These are phyloP conservation scores for Onychostruthus taczanowskii DNA, from an alignment of 2,113 vertebrate species.

Conservation along the genomic window DNA sequence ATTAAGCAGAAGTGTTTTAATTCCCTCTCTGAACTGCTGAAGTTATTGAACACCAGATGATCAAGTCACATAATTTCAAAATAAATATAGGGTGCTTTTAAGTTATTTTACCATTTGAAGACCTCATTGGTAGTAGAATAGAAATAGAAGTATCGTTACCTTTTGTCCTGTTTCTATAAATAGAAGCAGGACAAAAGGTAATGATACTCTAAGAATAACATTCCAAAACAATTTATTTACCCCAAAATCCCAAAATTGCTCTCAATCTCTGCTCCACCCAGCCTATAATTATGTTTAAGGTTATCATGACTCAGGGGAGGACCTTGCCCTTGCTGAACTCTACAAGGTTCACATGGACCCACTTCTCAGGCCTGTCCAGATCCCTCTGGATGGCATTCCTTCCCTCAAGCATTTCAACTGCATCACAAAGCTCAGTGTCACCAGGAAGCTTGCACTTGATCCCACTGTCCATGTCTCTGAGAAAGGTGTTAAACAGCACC, in stretches of 20 bases:
- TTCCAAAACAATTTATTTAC: background rate
- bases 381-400: background rate
- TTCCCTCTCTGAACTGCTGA: background rate
- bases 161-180: background rate
- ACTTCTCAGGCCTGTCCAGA: background rate
- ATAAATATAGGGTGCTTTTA: background rate
- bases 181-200: background rate
- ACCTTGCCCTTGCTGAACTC: background rate
- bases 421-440: background rate
- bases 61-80: background rate
- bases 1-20: background rate
- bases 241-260: background rate
- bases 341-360: background rate
- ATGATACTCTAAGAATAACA: background rate
- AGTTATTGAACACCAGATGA: background rate
- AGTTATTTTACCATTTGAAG: background rate
- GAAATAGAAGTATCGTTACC: no score
- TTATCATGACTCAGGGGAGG: background rate
- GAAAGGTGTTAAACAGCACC: background rate
- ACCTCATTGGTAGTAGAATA: background rate
- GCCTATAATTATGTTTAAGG: background rate
- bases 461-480: background rate
- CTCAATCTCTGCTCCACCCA: background rate
- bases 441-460: background rate
- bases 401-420: background rate